Percentiles rank a stretch among this genome's conserved stretches.
These are phyloP conservation scores for Mesochorus sp. DNA, from an alignment of 2,888 invertebrate species.

Conservation along the genomic window DNA sequence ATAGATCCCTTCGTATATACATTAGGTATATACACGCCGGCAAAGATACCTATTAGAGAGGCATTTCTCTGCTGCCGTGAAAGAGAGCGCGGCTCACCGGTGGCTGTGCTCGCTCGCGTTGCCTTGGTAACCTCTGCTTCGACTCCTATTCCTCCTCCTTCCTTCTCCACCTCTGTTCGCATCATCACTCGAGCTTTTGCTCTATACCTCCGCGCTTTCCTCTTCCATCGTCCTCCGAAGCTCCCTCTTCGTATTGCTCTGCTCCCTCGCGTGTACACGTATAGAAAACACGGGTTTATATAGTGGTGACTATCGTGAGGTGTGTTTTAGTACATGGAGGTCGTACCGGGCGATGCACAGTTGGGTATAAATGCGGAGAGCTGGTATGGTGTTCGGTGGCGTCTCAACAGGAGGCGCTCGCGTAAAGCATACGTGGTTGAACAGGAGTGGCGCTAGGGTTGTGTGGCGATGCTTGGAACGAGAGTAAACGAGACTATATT, in stretches of 20 bases:
- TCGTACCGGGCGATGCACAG: background rate
- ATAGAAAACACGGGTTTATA: constrained; percentile 4
- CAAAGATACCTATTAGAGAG: constrained; percentile 80
- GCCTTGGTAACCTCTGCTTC: constrained; percentile 77
- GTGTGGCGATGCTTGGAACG: constrained; percentile 50
- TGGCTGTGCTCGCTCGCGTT: constrained; percentile 71
- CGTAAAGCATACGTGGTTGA: constrained; percentile 53
- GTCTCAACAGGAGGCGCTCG: constrained; percentile 21
- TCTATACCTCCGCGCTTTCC: background rate
- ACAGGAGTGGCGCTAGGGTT: constrained; percentile 50
- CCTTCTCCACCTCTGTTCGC: constrained; percentile 7
- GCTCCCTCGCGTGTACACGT: background rate
- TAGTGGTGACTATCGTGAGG: background rate
- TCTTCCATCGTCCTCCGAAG: background rate
- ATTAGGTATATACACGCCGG: constrained; percentile 62
- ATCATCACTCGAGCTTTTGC: constrained; percentile 24
- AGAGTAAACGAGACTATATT: constrained; percentile 44
- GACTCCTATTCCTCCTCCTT: constrained; percentile 52
- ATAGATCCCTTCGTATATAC: too few relatives aligned
- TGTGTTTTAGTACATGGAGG: background rate
- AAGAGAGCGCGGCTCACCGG: constrained; percentile 60
- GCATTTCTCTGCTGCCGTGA: constrained; percentile 74
- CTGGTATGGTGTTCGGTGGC: constrained; percentile 11
- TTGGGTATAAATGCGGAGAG: constrained; percentile 32
- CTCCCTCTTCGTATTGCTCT: background rate